Evolutionary conservation across 2,797 vertebrate species (phyloP).

Genomic region (Sciaenops ocellatus): DNA sequence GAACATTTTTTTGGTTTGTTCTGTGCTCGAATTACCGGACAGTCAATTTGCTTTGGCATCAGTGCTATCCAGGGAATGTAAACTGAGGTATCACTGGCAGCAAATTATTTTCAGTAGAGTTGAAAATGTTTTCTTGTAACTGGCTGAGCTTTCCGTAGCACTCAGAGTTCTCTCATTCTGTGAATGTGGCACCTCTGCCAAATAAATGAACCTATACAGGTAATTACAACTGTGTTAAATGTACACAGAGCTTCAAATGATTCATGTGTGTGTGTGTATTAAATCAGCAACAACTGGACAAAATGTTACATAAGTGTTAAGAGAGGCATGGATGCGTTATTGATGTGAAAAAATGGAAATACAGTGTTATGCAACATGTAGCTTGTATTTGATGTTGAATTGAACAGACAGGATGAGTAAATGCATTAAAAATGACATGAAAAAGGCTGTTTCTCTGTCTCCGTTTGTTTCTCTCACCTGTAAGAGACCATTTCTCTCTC

Average conservation of each 20-base stretch:
- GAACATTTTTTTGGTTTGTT: background rate
- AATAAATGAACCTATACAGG: background rate
- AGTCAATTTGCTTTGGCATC: background rate
- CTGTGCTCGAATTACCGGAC: background rate
- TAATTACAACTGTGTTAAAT: background rate
- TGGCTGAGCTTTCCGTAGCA: background rate
- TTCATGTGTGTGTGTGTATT: background rate
- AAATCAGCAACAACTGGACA: background rate
- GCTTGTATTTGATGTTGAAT: slow-evolving; percentile 24
- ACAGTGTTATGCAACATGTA: slow-evolving; percentile 22
- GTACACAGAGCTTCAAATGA: background rate
- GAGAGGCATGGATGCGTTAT: slow-evolving; percentile 7
- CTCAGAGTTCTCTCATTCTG: background rate
- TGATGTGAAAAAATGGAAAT: slow-evolving; percentile 3
- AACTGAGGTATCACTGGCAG: background rate
- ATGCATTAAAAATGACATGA: slow-evolving; percentile 2
- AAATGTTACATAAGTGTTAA: background rate
- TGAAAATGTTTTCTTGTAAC: background rate
- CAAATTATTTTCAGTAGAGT: background rate
- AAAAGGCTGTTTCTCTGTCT: background rate
- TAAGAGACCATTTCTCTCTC: slow-evolving; percentile 96
- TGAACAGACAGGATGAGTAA: slow-evolving; percentile 6
- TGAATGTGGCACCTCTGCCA: background rate
- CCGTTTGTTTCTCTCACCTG: slow-evolving; percentile 84
- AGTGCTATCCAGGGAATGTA: background rate